Percentiles rank a stretch among this genome's conserved stretches.
These are phyloP conservation scores for Paracanthobrama guichenoti DNA, from an alignment of 2,113 vertebrate species.

Conservation along the genomic window DNA sequence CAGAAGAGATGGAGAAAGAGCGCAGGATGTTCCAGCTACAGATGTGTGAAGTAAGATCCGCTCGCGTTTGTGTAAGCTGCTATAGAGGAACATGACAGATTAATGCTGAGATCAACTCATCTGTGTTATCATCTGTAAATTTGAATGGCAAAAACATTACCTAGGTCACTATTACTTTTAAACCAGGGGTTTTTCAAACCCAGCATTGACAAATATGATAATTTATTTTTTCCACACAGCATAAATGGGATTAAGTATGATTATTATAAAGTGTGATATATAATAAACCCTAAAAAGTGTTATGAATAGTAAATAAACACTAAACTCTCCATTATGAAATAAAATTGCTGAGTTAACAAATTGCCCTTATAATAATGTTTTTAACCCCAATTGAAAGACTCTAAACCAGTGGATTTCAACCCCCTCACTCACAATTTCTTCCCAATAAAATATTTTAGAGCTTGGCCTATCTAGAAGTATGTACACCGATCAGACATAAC, in stretches of 20 bases:
- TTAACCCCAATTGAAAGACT: neutral
- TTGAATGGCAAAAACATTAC: neutral
- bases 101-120: neutral
- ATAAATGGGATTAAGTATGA: no score
- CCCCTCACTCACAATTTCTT: no score
- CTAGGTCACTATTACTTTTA: neutral
- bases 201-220: neutral
- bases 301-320: neutral
- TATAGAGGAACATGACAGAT: neutral
- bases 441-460: no score
- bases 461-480: no score
- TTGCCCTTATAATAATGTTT: neutral
- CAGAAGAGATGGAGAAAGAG: conserved; percentile 76
- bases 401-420: neutral
- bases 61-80: neutral
- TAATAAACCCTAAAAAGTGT: no score
- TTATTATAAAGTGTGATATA: neutral
- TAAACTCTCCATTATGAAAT: neutral
- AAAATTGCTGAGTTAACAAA: neutral
- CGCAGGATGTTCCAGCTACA: conserved; percentile 74
- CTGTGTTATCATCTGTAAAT: neutral
- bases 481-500: no score
- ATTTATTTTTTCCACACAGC: no score
- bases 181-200: neutral
- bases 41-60: conserved; percentile 73